Evolutionary conservation across 2,797 vertebrate species (phyloP), one percentile per base, ranked within the genome.

Genomic region (Menidia menidia): DNA sequence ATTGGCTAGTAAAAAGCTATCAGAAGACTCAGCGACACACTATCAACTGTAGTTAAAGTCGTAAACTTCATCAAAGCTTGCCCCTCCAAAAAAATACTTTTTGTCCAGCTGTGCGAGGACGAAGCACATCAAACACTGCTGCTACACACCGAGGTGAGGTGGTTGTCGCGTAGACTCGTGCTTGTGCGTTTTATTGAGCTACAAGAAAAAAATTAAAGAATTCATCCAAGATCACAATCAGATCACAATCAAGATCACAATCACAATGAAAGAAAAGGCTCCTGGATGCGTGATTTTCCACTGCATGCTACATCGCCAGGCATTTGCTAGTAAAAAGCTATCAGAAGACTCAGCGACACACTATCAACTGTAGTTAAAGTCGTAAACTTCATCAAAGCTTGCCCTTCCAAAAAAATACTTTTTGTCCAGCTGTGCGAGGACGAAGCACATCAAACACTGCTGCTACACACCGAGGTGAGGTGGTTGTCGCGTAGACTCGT

Each of bases 181-280:
- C 50, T 70, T 53, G 48, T 52, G 56, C 44, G 25, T 68, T 84
- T 79, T 50, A 30, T 77, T 61, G 54, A 81, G 56, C 52, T 71
- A 51, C 58, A 64, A 3, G 35, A 43, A 68, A 32, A 35, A 67
- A 67, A 47, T 59, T 1, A 62, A 60, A 6, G 39, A 75, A n/a
- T 71, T 80, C 57, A 11, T 72, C 19, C 32, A 52, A n/a, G 30
- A 48, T 60, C 69, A 64, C 58, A 77, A 58, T 25, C n/a, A n/a
- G n/a, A n/a, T n/a, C n/a, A n/a, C n/a, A n/a, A n/a, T n/a, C n/a
- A n/a, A n/a, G n/a, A n/a, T n/a, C n/a, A n/a, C n/a, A n/a, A n/a
- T n/a, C n/a, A n/a, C n/a, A n/a, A n/a, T n/a, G n/a, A n/a, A n/a
- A 31, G 62, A 75, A 52, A 82, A 82, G 9, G 62, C 72, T 33